Evolutionary conservation across 2,888 invertebrate genomes (phyloP).

Genomic region (Eristalinus aeneus): DNA sequence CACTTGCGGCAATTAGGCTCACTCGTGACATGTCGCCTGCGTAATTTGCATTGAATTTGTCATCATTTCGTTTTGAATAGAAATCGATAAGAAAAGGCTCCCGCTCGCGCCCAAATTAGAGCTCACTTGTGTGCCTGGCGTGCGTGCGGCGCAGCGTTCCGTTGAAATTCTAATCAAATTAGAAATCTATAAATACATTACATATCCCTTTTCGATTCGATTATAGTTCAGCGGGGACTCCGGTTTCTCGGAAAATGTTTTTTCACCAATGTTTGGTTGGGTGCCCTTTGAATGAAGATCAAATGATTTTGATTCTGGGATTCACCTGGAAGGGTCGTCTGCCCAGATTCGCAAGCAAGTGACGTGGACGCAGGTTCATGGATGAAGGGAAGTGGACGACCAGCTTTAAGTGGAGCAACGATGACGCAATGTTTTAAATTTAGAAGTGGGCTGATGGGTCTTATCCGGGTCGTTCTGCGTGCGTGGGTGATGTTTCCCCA

Average conservation of each 20-base stretch:
- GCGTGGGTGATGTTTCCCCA: neutral
- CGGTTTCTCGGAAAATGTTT: neutral
- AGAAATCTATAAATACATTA: slow-evolving; percentile 34
- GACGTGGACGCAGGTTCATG: neutral
- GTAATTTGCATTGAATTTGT: slow-evolving; percentile 52
- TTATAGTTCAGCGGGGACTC: neutral
- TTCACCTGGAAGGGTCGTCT: neutral
- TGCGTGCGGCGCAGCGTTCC: slow-evolving; percentile 25
- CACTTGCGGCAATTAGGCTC: slow-evolving; percentile 43
- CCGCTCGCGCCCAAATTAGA: slow-evolving; percentile 24
- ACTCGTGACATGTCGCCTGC: slow-evolving; percentile 34
- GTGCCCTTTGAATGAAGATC: neutral
- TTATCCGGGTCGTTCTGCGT: neutral
- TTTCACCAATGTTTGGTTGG: neutral
- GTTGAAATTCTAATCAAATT: slow-evolving; percentile 27
- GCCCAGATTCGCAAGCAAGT: neutral
- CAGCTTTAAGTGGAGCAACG: neutral
- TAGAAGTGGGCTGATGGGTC: neutral
- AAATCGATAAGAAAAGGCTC: slow-evolving; percentile 31
- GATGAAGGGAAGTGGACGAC: neutral
- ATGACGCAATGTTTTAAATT: neutral
- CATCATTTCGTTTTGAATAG: slow-evolving; percentile 36
- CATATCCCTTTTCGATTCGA: neutral
- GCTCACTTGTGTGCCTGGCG: slow-evolving; percentile 18
- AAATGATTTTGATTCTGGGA: neutral